Evolutionary conservation across 1,140 invertebrate species (phyloP).

Genomic region (Zaprionus inermis): DNA sequence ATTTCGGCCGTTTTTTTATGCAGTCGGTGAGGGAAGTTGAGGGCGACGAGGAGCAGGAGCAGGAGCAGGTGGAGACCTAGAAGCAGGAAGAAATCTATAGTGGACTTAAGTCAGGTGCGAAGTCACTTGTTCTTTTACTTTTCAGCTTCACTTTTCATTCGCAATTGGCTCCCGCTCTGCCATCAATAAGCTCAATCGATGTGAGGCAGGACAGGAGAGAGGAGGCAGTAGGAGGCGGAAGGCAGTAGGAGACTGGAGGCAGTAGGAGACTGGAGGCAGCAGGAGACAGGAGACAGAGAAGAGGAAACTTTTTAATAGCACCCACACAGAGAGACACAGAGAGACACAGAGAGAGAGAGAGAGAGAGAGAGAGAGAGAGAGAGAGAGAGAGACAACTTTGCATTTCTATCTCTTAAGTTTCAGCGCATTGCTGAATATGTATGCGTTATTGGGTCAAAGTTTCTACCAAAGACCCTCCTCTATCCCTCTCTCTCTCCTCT

Average conservation of each 20-base stretch:
- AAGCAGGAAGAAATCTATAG: neutral
- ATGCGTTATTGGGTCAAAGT: slow-evolving; percentile 4
- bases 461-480: neutral
- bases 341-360: neutral
- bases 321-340: neutral
- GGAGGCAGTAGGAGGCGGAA: neutral
- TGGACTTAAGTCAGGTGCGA: neutral
- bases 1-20: neutral
- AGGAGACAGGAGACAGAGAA: too few relatives aligned
- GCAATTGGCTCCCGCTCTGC: neutral
- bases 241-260: too few relatives aligned
- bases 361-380: too few relatives aligned
- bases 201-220: neutral
- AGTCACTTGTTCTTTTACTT: neutral
- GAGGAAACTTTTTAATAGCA: slow-evolving; percentile 4
- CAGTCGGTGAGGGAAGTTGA: neutral
- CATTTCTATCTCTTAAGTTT: slow-evolving; percentile 7
- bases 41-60: too few relatives aligned
- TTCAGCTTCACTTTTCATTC: neutral
- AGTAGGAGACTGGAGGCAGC: neutral
- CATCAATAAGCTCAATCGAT: slow-evolving; percentile 1
- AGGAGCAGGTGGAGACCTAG: too few relatives aligned
- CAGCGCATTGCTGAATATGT: slow-evolving; percentile 1
- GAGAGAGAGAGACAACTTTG: neutral
- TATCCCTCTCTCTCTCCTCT: too few relatives aligned